Base-by-base conservation (phyloP, 2,113 vertebrate species). In the Datnioides undecimradiatus region DNA sequence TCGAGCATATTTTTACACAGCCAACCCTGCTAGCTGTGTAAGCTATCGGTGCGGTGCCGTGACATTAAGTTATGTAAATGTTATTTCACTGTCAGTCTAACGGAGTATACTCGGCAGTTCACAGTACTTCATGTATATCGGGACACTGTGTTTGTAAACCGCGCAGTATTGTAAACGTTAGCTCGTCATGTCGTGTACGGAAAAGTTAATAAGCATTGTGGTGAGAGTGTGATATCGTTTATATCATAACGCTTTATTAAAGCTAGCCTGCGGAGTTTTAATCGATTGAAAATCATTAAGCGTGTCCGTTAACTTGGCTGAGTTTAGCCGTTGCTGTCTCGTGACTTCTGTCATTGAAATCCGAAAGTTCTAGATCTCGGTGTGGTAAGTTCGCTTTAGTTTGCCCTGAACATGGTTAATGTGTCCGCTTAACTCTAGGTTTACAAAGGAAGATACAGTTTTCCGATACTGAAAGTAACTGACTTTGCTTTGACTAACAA, bases 311-410 rank as follows among this genome's bases (percentile, higher is more conserved):
- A 36, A 14, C 21, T n/a, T 33, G 1, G 31, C 41, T 29, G 19
- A 11, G 19, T 58, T 59, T 21, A 52, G 29, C 31, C 5, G 6
- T 33, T 31, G 14, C 25, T 54, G 40, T 49, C 43, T 17, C 40
- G 55, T 71, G 80, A 83, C 57, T 76, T 73, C 0, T 80, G 72
- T 69, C 60, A 74, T 29, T 58, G 84, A 46, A 52, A 45, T n/a
- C 21, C 36, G 88, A 93, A 93, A 92, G 86, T 93, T 93, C 90
- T 49, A 74, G 89, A 91, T 78, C 5, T 17, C 49, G 40, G 11
- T 45, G 17, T 60, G 21, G 41, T 8, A 23, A 54, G n/a, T n/a
- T n/a, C n/a, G n/a, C n/a, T n/a, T 27, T 3, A 2, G 5, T 67
- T 51, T 57, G 21, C 19, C 17, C 17, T 6, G 6, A 71, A 29